phyloP scores from a whole-genome alignment of 2,797 vertebrate species.

The Semotilus atromaculatus region DNA sequence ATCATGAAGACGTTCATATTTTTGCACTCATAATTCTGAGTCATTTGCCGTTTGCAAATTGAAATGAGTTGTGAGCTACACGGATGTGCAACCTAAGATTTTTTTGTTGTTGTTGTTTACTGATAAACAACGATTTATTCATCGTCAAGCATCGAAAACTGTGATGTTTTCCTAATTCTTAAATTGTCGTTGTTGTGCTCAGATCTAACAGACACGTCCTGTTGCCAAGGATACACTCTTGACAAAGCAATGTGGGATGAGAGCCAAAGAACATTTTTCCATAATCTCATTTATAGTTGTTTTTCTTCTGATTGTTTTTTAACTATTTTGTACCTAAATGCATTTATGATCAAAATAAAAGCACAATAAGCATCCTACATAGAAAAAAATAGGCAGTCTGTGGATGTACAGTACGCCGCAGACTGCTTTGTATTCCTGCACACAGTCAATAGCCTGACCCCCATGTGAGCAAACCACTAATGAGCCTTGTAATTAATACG shows the following conservation, averaged over 20 bases:
- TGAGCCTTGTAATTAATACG: conserved; percentile 61
- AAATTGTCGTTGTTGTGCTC: conserved; percentile 34
- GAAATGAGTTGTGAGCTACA: background rate
- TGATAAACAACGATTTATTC: conserved; percentile 24
- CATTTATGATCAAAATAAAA: background rate
- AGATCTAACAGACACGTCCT: conserved; percentile 1
- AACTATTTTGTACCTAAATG: background rate
- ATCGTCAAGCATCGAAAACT: background rate
- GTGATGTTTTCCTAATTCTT: conserved; percentile 19
- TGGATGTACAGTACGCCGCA: background rate
- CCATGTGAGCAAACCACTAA: conserved; percentile 50
- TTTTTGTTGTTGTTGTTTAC: conserved; percentile 4
- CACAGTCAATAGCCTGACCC: conserved; percentile 40
- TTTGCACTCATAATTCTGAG: conserved; percentile 5
- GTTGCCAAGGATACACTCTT: conserved; percentile 37
- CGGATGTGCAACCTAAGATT: background rate
- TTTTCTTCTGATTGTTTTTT: background rate
- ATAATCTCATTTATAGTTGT: conserved; percentile 38
- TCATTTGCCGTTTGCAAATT: conserved; percentile 1
- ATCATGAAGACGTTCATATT: background rate
- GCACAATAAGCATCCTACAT: background rate
- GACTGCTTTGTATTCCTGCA: conserved; percentile 44
- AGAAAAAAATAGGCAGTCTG: background rate
- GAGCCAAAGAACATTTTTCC: conserved; percentile 46
- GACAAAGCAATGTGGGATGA: conserved; percentile 29